phyloP scores from a whole-genome alignment of 2,797 vertebrate genomes.

The Tokudaia muenninki region DNA sequence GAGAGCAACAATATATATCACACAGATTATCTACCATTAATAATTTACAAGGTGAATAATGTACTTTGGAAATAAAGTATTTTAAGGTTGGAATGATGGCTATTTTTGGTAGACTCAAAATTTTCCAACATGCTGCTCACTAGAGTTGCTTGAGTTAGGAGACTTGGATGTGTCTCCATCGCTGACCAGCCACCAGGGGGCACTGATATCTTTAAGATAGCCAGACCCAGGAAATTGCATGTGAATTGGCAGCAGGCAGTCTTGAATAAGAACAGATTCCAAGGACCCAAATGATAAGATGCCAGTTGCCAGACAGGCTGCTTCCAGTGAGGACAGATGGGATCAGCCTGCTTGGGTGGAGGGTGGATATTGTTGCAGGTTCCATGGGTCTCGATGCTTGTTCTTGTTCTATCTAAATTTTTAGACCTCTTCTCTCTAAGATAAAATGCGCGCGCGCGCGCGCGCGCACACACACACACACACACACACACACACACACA shows the following conservation, averaged over 20 bases:
- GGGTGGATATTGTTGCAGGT: background rate
- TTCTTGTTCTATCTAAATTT: background rate
- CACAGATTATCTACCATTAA: constrained; percentile 8
- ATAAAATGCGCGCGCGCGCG: background rate
- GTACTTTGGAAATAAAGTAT: constrained; percentile 45
- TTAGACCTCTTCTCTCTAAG: background rate
- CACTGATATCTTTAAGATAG: background rate
- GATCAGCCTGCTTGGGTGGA: background rate
- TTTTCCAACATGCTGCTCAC: constrained; percentile 12
- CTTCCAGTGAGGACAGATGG: background rate
- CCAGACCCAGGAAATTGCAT: background rate
- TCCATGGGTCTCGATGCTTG: background rate
- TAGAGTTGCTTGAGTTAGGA: background rate
- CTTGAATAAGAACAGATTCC: background rate
- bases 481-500: background rate
- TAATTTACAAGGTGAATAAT: background rate
- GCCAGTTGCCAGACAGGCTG: no score
- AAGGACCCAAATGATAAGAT: background rate
- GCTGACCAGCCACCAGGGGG: background rate
- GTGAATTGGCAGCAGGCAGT: no score
- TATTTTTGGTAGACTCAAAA: background rate
- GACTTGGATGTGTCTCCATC: background rate
- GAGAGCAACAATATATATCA: constrained; percentile 39
- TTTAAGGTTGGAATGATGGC: constrained; percentile 49
- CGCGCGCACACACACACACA: background rate